phyloP scores from a whole-genome alignment of 2,797 vertebrate species.

The Fistularia commersonii region DNA sequence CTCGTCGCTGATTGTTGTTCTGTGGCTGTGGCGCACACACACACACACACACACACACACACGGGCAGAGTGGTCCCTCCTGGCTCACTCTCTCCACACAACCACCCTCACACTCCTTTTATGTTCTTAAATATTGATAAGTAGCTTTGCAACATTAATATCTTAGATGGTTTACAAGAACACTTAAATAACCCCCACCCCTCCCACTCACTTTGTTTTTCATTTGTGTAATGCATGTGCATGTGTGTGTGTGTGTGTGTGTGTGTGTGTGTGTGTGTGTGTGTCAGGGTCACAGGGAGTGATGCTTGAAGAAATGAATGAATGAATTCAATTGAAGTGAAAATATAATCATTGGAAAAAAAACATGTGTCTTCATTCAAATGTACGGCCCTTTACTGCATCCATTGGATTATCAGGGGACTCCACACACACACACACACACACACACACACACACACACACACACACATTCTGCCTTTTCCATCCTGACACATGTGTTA shows the following conservation, averaged over 20 bases:
- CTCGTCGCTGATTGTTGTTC: slow-evolving; percentile 42
- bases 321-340: too few species aligned
- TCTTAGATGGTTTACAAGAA: slow-evolving; percentile 99
- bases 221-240: slow-evolving; percentile 92
- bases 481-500: too few species aligned
- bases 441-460: too few species aligned
- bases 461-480: too few species aligned
- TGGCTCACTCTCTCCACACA: slow-evolving; percentile 54
- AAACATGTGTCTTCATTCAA: too few species aligned
- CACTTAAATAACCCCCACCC: slow-evolving; percentile 89
- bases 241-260: slow-evolving; percentile 78
- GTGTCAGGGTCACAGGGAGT: neutral
- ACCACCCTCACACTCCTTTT: slow-evolving; percentile 80
- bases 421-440: too few species aligned
- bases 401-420: too few species aligned
- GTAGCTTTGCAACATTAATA: slow-evolving; percentile 99
- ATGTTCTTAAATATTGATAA: slow-evolving; percentile 99
- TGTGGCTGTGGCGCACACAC: slow-evolving; percentile 25
- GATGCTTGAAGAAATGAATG: neutral
- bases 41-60: slow-evolving; percentile 26
- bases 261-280: neutral
- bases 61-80: slow-evolving; percentile 48
- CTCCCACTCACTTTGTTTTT: slow-evolving; percentile 71
- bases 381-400: too few species aligned
- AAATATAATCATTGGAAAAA: too few species aligned